Percentiles rank a stretch among this genome's conserved stretches.
phyloP scores from a whole-genome alignment of 2,797 vertebrate species.

The Chaetophractus vellerosus region DNA sequence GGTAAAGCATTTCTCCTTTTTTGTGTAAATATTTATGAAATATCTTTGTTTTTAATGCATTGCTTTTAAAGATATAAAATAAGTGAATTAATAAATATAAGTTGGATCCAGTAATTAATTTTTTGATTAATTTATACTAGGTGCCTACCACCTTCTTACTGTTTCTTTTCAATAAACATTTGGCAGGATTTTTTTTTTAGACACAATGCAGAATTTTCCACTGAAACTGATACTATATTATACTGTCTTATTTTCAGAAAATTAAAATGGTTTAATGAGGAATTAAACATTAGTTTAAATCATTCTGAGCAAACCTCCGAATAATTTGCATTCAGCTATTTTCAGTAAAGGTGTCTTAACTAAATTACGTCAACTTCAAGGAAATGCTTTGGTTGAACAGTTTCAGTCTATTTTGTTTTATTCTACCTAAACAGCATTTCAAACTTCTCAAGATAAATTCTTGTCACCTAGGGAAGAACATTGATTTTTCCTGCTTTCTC shows the following conservation, averaged over 20 bases:
- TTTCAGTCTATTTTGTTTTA: background rate
- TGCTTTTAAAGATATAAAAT: constrained; percentile 28
- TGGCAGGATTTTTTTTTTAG: constrained; percentile 59
- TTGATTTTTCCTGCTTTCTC: constrained; percentile 56
- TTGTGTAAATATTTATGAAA: background rate
- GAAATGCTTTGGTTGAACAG: background rate
- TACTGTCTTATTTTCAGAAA: constrained; percentile 63
- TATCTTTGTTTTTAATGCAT: background rate
- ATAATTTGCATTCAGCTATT: constrained; percentile 29
- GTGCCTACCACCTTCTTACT: background rate
- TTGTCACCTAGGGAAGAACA: background rate
- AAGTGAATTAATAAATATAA: background rate
- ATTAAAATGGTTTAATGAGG: constrained; percentile 75
- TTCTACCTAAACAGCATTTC: background rate
- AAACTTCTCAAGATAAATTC: constrained; percentile 61
- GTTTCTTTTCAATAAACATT: constrained; percentile 72
- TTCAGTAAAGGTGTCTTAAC: constrained; percentile 21
- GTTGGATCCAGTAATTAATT: background rate
- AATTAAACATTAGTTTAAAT: constrained; percentile 55
- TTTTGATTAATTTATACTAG: constrained; percentile 12
- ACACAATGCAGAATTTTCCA: constrained; percentile 40
- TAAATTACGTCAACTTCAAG: constrained; percentile 21
- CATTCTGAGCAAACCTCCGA: constrained; percentile 36
- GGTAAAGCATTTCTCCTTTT: background rate
- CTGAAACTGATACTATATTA: background rate